Evolutionary conservation across 2,888 invertebrate genomes (phyloP), one percentile per base, ranked within the genome.

Genomic region (Watsonalla cultraria): DNA sequence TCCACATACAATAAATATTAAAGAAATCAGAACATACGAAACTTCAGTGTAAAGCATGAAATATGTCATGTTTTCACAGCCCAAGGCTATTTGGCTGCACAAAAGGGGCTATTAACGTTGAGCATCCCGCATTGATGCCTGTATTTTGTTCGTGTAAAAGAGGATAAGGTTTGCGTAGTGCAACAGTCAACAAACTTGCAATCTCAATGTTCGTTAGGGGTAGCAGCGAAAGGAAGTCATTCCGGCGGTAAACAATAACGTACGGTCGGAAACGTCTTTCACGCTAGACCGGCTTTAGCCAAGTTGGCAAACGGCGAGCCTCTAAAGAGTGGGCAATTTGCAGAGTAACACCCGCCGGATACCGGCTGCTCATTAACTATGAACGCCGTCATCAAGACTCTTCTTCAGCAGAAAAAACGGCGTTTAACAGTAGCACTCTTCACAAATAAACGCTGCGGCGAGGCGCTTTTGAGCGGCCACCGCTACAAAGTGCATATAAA

Each of bases 401-500:
- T 83, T 88, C 86, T 86, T 86, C 82, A 82, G 77, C 61, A 76
- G 83, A 84, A 89, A 89, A 90, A 89, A 85, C 80, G 76, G 66
- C 78, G 75, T 81, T 87, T 80, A 85, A 80, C 80, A 81, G 86
- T 80, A 79, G 84, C 85, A 83, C 86, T 84, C 83, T 80, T 71
- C 66, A 66, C 72, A 79, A 84, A 83, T 86, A 86, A 89, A 82
- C 78, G 80, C 74, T 74, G 67, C 61, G 68, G 74, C 61, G 77
- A 81, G 81, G 70, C 72, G 80, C 86, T 86, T 88, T 88, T 86
- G 80, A 87, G 68, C 76, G 73, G 61, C 77, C 75, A 80, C 76
- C 72, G 80, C 77, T 77, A 83, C 88, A 90, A 89, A 90, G 90
- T 88, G 90, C 90, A 90, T 90, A 88, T 89, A 90, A 90, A 90